Evolutionary conservation across 2,888 invertebrate genomes (phyloP), one percentile per base, ranked within the genome.

Genomic region (Beris morrisii): DNA sequence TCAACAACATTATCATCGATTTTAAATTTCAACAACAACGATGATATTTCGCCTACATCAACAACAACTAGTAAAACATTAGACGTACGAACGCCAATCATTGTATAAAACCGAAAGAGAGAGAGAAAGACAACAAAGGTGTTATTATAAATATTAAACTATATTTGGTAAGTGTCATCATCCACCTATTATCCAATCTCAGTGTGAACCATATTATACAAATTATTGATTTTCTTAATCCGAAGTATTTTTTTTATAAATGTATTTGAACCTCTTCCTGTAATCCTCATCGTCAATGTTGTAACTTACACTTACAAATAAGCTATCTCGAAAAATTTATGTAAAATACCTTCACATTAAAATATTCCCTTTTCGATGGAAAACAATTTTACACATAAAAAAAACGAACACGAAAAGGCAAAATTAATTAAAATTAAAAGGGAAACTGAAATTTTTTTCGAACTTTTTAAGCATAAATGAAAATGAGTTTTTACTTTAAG

Each of bases 41-140:
- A 64, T 45, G 63, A 70, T 31, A 32, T 65, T 45, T 64, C 64
- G 52, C 56, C 64, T 43, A 11, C 66, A 55, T 55, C 65, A 50
- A 66, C 66, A 55, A 70, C 69, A 72, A 70, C 66, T 64, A 80
- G 80, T 72, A 79, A 77, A 71, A 78, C 79, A 57, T 70, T 79
- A 66, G 80, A 80, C 73, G 73, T 76, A 32, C 76, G 80, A 55
- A 74, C 77, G 38, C 80, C 80, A 67, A 78, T 80, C 72, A 74
- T 79, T 69, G 80, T 80, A 72, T 77, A 71, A 70, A 43, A 22
- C 15, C 4, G 31, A 64, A 46, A 43, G 22, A 45, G 22, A 45
- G 28, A 43, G 15, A 57, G 32, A 44, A 57, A 45, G 9, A 28
- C 12, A 57, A 57, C 15, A 44, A 22, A n/a, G n/a, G 44, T 22